phyloP scores from a whole-genome alignment of 2,888 invertebrate genomes.

The Eupithecia exiguata region DNA sequence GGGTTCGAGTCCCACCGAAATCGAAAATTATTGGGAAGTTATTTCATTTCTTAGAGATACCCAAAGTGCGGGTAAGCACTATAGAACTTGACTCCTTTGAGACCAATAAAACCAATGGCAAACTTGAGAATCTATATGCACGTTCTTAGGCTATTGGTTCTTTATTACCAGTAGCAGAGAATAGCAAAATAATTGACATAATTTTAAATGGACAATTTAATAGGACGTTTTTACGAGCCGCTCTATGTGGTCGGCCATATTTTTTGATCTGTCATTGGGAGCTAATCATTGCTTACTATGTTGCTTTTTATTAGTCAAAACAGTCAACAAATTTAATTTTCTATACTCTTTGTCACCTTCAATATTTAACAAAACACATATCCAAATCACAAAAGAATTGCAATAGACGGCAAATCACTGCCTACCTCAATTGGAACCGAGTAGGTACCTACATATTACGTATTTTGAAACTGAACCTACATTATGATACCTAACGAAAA shows the following conservation, averaged over 20 bases:
- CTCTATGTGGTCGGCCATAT: constrained; percentile 31
- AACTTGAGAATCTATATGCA: not conserved
- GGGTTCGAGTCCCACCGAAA: too few relatives aligned
- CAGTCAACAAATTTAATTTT: constrained; percentile 3
- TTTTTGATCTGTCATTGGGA: constrained; percentile 25
- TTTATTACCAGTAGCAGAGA: constrained; percentile 45
- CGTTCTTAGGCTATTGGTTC: not conserved
- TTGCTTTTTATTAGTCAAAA: constrained; percentile 41
- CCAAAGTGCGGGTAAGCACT: not conserved
- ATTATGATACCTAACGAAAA: not conserved
- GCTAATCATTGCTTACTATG: constrained; percentile 39
- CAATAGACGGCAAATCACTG: not conserved
- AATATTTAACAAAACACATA: not conserved
- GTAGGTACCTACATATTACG: not conserved
- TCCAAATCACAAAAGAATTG: not conserved
- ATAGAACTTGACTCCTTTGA: not conserved
- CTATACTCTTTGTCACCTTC: not conserved
- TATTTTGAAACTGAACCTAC: not conserved
- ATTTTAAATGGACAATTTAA: constrained; percentile 44
- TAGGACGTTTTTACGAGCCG: constrained; percentile 43
- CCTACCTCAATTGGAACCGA: not conserved
- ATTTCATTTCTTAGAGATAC: too few relatives aligned
- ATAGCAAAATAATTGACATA: constrained; percentile 51
- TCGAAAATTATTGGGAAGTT: too few relatives aligned
- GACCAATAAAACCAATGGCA: not conserved